A percentile compares a stretch with the other conserved stretches of the same genome.
phyloP scores from a whole-genome alignment of 2,113 vertebrate species.

The Phrynosoma blainvillii region DNA sequence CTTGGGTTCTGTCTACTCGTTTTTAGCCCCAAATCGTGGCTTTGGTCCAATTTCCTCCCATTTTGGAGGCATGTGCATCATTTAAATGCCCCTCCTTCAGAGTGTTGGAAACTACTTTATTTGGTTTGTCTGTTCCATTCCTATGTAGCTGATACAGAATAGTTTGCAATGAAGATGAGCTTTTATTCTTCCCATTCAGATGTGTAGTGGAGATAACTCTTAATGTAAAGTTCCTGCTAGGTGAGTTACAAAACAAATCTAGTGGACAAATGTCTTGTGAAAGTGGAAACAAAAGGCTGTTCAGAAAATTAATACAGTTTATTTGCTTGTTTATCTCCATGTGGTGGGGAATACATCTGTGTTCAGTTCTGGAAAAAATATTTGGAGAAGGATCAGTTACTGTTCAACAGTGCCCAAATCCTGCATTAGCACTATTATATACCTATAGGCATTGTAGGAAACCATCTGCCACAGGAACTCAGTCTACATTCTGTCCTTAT shows the following conservation, averaged over 20 bases:
- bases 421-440: background rate
- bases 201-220: too few species aligned
- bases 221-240: too few species aligned
- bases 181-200: too few species aligned
- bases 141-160: too few species aligned
- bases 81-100: too few species aligned
- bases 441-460: background rate
- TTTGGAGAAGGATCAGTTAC: background rate
- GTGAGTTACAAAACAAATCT: background rate
- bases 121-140: too few species aligned
- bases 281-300: background rate
- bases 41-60: too few species aligned
- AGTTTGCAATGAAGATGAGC: too few species aligned
- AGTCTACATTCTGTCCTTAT: background rate
- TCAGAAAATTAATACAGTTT: background rate
- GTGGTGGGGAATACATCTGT: background rate
- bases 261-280: background rate
- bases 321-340: background rate
- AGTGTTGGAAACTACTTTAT: too few species aligned
- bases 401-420: background rate
- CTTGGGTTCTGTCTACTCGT: too few species aligned
- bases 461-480: background rate
- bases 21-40: too few species aligned
- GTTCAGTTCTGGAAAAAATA: background rate
- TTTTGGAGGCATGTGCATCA: too few species aligned